Evolutionary conservation across 1,140 invertebrate genomes (phyloP), one percentile per base, ranked within the genome.

Genomic region (Drosophila leontia): DNA sequence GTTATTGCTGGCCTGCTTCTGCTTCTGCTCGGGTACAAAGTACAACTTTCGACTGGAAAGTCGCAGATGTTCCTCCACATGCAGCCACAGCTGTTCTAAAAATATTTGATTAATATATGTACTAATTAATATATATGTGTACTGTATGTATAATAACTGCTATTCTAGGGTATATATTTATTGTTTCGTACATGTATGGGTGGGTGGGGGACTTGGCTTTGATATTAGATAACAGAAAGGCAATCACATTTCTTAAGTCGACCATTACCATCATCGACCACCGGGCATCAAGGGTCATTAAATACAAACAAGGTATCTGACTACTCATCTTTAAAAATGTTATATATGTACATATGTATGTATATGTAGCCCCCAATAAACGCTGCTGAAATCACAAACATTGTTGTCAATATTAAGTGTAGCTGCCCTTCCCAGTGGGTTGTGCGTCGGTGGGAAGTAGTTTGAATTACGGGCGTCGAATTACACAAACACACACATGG

Each of bases 21-120:
- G 45, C 32, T 35, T 29, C 26, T 29, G 55, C 19, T 19, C 32
- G 63, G 39, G 82, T 77, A 55, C 83, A 87, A 87, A 87, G 83
- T 87, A 80, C 83, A 82, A 67, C 29, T 39, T 75, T 58, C 35
- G 44, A 41, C 15, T 42, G 34, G 32, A 74, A 50, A 51, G 48
- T 29, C 17, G 29, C 61, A 23, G 15, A 37, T 34, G 11, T 32
- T 26, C 13, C 35, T 48, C 15, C 13, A 19, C 9, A 19, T 26
- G 23, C 32, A 44, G 37, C 39, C 67, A 29, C 62, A 70, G 62
- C 48, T 70, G 67, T 32, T 68, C 68, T 39, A 3, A 6, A 12
- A n/a, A 32, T 23, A 47, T 56, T 45, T 13, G 34, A 47, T 47
- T 32, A 47, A 68, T 68, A 55, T 56, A 34, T 47, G 47, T 68